Conservation (phyloP, 1,140 invertebrate genomes). For the Scylla paramamosain region DNA sequence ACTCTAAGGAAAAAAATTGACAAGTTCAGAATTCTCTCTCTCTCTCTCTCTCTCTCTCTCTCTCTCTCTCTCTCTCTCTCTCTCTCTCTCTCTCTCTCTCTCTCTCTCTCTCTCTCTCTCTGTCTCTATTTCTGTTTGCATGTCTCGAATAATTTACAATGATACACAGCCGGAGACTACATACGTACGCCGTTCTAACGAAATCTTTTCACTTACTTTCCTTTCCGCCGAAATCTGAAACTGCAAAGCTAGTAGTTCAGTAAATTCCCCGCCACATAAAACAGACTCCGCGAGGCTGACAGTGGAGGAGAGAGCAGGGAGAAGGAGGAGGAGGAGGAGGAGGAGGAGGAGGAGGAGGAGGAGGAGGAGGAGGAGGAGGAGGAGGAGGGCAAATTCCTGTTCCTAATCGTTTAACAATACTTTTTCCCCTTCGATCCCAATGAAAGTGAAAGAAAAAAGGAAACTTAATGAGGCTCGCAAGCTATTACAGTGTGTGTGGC, state of each 20-base stretch:
- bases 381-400: not conserved
- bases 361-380: no score
- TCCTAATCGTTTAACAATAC: constrained; percentile 23
- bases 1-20: no score
- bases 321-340: no score
- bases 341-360: no score
- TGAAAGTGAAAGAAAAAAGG: constrained; percentile 14
- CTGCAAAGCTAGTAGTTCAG: not conserved
- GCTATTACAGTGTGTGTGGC: not conserved
- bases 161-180: not conserved
- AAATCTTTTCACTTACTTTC: not conserved
- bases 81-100: constrained; percentile 17
- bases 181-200: not conserved
- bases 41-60: no score
- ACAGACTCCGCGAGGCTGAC: not conserved
- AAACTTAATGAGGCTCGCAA: not conserved
- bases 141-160: not conserved
- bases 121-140: not conserved
- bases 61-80: not conserved
- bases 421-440: not conserved
- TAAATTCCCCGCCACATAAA: not conserved
- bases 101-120: constrained; percentile 12
- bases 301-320: not conserved
- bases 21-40: no score
- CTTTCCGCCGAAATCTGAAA: not conserved